phyloP scores from a whole-genome alignment of 1,140 invertebrate species.

The Capitella teleta region DNA sequence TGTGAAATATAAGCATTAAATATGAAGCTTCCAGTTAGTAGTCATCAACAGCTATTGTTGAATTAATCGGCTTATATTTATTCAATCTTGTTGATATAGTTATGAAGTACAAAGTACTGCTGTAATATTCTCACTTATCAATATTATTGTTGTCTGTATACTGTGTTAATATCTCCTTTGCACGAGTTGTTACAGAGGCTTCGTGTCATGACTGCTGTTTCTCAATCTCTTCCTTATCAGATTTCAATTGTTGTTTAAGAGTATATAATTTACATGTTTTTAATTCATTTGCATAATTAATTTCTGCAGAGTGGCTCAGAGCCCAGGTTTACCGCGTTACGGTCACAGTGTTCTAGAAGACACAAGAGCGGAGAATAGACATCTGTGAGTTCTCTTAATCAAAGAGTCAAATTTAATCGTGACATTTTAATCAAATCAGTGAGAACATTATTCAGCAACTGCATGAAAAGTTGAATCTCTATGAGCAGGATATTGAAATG shows the following conservation, averaged over 20 bases:
- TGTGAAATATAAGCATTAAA: too few relatives aligned
- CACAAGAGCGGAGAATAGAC: slow-evolving; percentile 24
- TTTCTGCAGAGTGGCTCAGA: not conserved
- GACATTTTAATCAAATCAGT: not conserved
- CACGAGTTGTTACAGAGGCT: too few relatives aligned
- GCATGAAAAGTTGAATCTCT: slow-evolving; percentile 36
- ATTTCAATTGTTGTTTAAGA: not conserved
- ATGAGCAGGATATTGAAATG: slow-evolving; percentile 39
- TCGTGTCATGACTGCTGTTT: not conserved
- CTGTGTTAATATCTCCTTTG: too few relatives aligned
- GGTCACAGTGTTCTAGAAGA: slow-evolving; percentile 27
- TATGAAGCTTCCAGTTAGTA: too few relatives aligned
- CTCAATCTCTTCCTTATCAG: not conserved
- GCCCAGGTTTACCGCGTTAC: slow-evolving; percentile 18
- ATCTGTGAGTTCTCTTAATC: slow-evolving; percentile 19
- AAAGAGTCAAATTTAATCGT: not conserved
- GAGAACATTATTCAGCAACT: not conserved
- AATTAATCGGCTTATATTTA: too few relatives aligned
- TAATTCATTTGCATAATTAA: not conserved
- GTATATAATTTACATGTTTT: not conserved
- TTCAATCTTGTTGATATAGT: too few relatives aligned
- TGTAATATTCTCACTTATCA: too few relatives aligned
- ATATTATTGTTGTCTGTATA: too few relatives aligned
- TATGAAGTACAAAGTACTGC: too few relatives aligned
- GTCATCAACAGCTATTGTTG: too few relatives aligned